These are phyloP conservation scores for Drosophila simulans DNA, from an alignment of 1,140 invertebrate genomes.

Conservation along the genomic window DNA sequence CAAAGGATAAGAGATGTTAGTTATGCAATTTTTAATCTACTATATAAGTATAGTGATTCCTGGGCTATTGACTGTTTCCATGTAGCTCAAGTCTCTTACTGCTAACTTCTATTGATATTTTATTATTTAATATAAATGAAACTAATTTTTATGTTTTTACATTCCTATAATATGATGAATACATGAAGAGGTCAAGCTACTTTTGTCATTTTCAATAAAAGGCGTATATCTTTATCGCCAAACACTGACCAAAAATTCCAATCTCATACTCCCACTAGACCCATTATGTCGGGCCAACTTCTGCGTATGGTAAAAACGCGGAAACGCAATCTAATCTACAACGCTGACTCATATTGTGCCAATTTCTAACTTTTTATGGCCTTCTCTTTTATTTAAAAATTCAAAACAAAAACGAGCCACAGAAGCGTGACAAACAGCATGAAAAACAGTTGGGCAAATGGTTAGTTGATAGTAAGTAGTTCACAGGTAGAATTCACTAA, in stretches of 20 bases:
- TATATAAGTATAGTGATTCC: too few species aligned
- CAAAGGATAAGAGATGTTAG: neutral
- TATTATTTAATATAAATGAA: neutral
- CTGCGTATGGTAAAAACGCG: constrained; percentile 1
- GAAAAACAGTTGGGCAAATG: constrained; percentile 66
- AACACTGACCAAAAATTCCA: constrained; percentile 9
- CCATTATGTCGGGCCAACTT: constrained; percentile 11
- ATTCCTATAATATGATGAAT: too few species aligned
- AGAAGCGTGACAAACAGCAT: constrained; percentile 61
- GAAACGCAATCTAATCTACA: constrained; percentile 63
- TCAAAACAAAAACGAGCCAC: constrained; percentile 35
- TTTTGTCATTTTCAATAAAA: neutral
- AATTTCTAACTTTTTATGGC: constrained; percentile 31
- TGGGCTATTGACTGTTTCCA: too few species aligned
- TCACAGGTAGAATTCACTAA: constrained; percentile 18
- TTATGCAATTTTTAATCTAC: too few species aligned
- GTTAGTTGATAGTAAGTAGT: constrained; percentile 8
- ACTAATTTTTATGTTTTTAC: too few species aligned
- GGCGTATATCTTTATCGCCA: constrained; percentile 12
- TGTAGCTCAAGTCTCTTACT: too few species aligned
- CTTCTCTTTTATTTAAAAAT: constrained; percentile 59
- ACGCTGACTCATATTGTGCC: constrained; percentile 58
- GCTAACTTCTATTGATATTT: neutral
- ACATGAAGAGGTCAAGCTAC: too few species aligned
- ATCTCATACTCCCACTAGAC: constrained; percentile 34